Base-by-base conservation (phyloP, 2,888 invertebrate genomes). In the Cepaea hortensis region DNA sequence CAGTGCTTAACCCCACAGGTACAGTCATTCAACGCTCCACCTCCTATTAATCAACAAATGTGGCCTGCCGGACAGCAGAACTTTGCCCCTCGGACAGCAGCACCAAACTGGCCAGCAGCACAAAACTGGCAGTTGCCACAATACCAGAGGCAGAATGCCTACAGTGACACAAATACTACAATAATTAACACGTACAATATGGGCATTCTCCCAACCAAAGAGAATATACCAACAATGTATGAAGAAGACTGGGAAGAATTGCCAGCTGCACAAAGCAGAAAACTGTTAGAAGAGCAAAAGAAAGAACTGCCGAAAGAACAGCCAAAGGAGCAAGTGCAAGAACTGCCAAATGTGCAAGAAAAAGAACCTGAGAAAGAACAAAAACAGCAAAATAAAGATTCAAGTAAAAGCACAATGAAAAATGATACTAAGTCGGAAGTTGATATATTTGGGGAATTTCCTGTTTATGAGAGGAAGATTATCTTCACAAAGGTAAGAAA, bases 361-460 rank as follows among this genome's bases (percentile, higher is more conserved):
- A 84, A 73, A 23, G 80, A 70, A 65, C 50, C 81, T 65, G 23
- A 81, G 81, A 81, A 68, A 70, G 35, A 46, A 87, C 48, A 79
- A 48, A 0, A 48, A 75, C 55, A 35, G 35, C 35, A 23, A 81
- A 11, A 20, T 46, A 6, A 68, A 80, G 35, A 18, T 5, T 35
- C 7, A 6, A 61, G 61, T 18, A n/a, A 76, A 61, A 15, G n/a
- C 55, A 4, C 11, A 46, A 15, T n/a, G 70, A 13, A 65, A 77
- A 35, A 23, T 85, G 20, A 77, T 1, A 9, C 11, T 55, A 6
- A 77, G 3, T 4, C 20, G 11, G 55, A 77, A 48, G 35, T 86
- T 20, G 77, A 86, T 13, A 68, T 18, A 65, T 68, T 86, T n/a
- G 18, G 35, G 3, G 20, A 50, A 5, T 23, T 86, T 35, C 20